Conservation (phyloP, 2,113 vertebrate genomes). For the Nesogale talazaci region DNA sequence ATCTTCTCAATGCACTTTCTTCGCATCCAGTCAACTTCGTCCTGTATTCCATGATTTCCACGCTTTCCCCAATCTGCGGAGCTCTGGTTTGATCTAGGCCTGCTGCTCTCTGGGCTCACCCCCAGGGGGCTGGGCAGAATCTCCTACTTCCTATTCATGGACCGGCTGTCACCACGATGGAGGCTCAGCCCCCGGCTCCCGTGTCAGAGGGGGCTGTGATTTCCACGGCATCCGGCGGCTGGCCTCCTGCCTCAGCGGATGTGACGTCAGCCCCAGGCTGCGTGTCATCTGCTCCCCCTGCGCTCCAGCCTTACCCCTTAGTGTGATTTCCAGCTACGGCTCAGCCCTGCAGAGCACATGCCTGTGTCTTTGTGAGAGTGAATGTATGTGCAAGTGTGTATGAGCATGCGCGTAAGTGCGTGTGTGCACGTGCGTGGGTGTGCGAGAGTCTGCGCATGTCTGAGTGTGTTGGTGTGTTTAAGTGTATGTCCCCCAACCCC, state of each 20-base stretch:
- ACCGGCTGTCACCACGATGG: neutral
- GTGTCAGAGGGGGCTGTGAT: neutral
- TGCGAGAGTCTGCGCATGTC: no score
- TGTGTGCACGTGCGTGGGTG: neutral
- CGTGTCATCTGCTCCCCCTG: accelerated
- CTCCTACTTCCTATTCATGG: neutral
- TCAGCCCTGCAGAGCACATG: neutral
- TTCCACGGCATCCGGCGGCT: accelerated
- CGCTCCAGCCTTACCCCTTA: neutral
- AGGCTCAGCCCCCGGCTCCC: no score
- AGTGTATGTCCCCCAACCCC: neutral
- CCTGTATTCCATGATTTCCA: neutral
- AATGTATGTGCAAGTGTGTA: neutral
- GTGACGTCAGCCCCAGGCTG: neutral
- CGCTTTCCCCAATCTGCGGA: neutral
- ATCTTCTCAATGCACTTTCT: neutral
- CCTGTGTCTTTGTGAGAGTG: neutral
- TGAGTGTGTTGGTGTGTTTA: no score
- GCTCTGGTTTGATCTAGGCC: neutral
- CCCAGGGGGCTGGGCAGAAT: neutral
- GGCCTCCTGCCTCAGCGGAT: neutral
- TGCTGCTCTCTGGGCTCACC: neutral
- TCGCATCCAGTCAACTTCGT: neutral
- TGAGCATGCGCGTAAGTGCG: neutral
- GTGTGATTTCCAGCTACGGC: neutral